A percentile compares a stretch with the other conserved stretches of the same genome.
These are phyloP conservation scores for Carettochelys insculpta DNA, from an alignment of 2,113 vertebrate genomes.

Conservation along the genomic window DNA sequence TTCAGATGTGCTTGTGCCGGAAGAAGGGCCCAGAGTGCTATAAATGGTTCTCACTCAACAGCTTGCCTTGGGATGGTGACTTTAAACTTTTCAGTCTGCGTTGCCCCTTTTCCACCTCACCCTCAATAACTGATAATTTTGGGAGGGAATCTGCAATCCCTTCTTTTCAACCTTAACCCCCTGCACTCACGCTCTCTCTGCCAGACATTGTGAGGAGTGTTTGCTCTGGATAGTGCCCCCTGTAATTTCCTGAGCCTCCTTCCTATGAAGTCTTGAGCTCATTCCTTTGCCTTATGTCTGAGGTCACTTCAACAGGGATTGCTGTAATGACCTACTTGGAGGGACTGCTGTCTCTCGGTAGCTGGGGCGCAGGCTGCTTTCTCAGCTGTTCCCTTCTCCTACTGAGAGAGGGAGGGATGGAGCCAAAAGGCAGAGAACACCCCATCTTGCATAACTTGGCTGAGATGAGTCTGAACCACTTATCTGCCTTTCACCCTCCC, in stretches of 20 bases:
- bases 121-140: not conserved
- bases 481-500: not conserved
- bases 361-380: not conserved
- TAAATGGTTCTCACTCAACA: not conserved
- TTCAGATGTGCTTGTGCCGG: not conserved
- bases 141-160: not conserved
- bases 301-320: not conserved
- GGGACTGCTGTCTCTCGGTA: not conserved
- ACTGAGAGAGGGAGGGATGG: not conserved
- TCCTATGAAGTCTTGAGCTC: not conserved
- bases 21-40: not conserved
- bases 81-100: not conserved
- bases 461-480: not conserved
- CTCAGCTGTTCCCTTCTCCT: conserved; percentile 13
- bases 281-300: accelerated
- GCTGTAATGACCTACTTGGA: too few relatives aligned
- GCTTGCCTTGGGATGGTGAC: not conserved
- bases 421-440: conserved; percentile 8
- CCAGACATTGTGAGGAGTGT: not conserved
- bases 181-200: not conserved
- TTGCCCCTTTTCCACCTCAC: not conserved
- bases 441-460: not conserved
- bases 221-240: not conserved
- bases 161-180: not conserved
- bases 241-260: not conserved